Percentiles rank a stretch among this genome's conserved stretches.
Evolutionary conservation across 2,113 vertebrate genomes (phyloP).

Genomic region (Oenanthe oenanthe): DNA sequence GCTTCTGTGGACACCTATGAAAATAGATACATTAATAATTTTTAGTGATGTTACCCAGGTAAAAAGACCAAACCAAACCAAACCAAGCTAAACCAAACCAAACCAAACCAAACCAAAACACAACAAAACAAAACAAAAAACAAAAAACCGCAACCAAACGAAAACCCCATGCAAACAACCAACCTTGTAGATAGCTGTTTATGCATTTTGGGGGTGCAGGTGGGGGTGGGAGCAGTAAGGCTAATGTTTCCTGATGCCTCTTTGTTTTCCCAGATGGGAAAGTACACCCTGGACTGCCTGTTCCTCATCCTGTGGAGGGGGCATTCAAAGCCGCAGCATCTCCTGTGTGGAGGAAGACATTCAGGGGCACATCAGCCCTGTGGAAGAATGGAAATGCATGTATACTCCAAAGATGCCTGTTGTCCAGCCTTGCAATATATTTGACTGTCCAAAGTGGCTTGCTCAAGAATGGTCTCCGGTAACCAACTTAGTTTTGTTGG

Average conservation of each 20-base stretch:
- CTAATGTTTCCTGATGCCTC: neutral
- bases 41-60: neutral
- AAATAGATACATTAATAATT: neutral
- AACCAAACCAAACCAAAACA: too few relatives aligned
- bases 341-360: slow-evolving; percentile 98
- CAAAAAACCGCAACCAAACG: neutral
- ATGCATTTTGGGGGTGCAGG: fast-evolving
- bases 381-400: slow-evolving; percentile 98
- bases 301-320: slow-evolving; percentile 93
- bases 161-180: neutral
- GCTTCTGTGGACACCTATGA: neutral
- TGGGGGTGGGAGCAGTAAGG: neutral
- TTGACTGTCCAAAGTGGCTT: slow-evolving; percentile 95
- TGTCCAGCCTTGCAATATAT: slow-evolving; percentile 93
- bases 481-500: slow-evolving; percentile 46
- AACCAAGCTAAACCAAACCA: too few relatives aligned
- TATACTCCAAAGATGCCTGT: slow-evolving; percentile 90
- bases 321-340: slow-evolving; percentile 91
- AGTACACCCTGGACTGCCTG: slow-evolving; percentile 96
- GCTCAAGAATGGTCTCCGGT: slow-evolving; percentile 98
- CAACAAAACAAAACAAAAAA: neutral
- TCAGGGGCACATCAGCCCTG: slow-evolving; percentile 87
- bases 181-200: neutral
- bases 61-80: neutral
- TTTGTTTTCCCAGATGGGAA: slow-evolving; percentile 86